A percentile compares a stretch with the other conserved stretches of the same genome.
Evolutionary conservation across 2,888 invertebrate species (phyloP).

Genomic region (Eilema depressum): DNA sequence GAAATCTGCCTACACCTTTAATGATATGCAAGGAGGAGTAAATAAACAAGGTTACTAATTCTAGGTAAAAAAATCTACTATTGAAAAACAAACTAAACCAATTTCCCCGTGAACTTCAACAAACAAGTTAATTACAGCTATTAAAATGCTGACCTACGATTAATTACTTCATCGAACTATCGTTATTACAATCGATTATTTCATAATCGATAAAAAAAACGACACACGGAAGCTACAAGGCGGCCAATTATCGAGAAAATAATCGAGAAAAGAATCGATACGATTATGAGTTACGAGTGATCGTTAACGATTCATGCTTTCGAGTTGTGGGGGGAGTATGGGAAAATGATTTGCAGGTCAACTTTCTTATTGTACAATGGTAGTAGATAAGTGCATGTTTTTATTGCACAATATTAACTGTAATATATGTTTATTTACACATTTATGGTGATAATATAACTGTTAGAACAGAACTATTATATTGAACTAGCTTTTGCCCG

Average conservation of each 20-base stretch:
- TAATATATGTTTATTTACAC: neutral
- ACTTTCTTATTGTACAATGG: slow-evolving; percentile 71
- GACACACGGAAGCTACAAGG: slow-evolving; percentile 75
- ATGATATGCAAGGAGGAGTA: too few relatives aligned
- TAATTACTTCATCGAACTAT: slow-evolving; percentile 74
- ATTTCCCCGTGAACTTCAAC: slow-evolving; percentile 25
- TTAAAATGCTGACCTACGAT: slow-evolving; percentile 61
- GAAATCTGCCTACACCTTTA: too few relatives aligned
- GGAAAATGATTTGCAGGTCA: slow-evolving; percentile 71
- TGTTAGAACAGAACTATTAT: too few relatives aligned
- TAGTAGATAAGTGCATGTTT: slow-evolving; percentile 12
- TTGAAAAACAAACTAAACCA: neutral
- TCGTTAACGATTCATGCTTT: slow-evolving; percentile 69
- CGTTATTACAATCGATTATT: slow-evolving; percentile 73
- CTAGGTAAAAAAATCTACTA: too few relatives aligned
- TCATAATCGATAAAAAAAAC: slow-evolving; percentile 69
- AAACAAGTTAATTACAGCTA: slow-evolving; percentile 37
- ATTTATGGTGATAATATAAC: neutral
- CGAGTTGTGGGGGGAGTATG: slow-evolving; percentile 65
- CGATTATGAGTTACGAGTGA: slow-evolving; percentile 77
- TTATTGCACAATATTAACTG: neutral
- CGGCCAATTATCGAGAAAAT: slow-evolving; percentile 70
- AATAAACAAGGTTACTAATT: too few relatives aligned
- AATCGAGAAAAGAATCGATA: slow-evolving; percentile 42
- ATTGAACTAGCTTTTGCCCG: too few relatives aligned